Percentiles rank a stretch among this genome's conserved stretches.
These are phyloP conservation scores for Callyntrura sp. DNA, from an alignment of 2,888 invertebrate species.

Conservation along the genomic window DNA sequence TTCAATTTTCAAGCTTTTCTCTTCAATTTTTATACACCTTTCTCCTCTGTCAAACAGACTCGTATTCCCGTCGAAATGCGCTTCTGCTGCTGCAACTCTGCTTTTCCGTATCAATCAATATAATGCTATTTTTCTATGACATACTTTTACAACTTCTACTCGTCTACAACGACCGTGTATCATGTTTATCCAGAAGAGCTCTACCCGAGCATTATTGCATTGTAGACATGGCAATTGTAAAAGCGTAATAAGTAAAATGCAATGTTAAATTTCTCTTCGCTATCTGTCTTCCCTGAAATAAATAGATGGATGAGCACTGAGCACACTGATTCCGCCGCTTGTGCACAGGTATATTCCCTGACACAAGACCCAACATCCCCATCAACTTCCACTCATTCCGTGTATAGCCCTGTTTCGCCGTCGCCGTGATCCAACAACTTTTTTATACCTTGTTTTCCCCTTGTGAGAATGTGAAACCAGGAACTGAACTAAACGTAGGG, in stretches of 20 bases:
- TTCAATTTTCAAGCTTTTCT: slow-evolving; percentile 15
- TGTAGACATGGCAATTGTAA: not conserved
- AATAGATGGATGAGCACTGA: slow-evolving; percentile 20
- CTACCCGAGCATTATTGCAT: not conserved
- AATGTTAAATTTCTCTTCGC: slow-evolving; percentile 5
- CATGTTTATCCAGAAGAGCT: not conserved
- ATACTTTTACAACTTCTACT: not conserved
- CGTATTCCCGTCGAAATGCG: not conserved
- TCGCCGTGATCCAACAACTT: slow-evolving; percentile 11
- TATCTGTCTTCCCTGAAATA: not conserved
- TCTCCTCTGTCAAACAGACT: slow-evolving; percentile 22
- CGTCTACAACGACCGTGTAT: not conserved
- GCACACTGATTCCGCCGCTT: not conserved
- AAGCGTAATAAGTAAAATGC: slow-evolving; percentile 2
- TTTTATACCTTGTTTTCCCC: slow-evolving; percentile 12
- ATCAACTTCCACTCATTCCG: slow-evolving; percentile 22
- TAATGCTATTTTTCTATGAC: slow-evolving; percentile 14
- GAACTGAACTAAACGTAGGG: slow-evolving; percentile 7
- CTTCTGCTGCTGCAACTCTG: not conserved
- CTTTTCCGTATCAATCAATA: slow-evolving; percentile 18
- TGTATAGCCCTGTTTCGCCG: not conserved
- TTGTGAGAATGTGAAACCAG: not conserved
- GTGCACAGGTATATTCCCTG: not conserved
- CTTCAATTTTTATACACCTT: not conserved
- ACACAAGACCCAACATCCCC: slow-evolving; percentile 2